Evolutionary conservation across 2,797 vertebrate genomes (phyloP).

Genomic region (Arremon aurantiirostris): DNA sequence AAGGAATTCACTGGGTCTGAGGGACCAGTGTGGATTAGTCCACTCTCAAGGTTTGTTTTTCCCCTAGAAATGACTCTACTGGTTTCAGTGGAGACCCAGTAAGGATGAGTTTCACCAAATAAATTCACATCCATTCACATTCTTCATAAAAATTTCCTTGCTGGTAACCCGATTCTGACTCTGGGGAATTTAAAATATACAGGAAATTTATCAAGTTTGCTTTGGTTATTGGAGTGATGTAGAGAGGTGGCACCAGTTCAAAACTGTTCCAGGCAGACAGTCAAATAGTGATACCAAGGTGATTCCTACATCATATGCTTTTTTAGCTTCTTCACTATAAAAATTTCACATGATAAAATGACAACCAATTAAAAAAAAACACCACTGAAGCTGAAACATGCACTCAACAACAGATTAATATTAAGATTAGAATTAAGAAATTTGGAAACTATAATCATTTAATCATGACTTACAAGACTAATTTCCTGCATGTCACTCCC

Average conservation of each 20-base stretch:
- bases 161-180: neutral
- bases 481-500: slow-evolving; percentile 78
- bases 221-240: neutral
- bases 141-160: neutral
- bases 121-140: neutral
- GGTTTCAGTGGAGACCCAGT: neutral
- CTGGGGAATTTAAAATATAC: neutral
- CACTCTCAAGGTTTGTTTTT: neutral
- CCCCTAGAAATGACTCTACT: neutral
- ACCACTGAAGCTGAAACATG: slow-evolving; percentile 40
- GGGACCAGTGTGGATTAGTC: neutral
- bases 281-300: neutral
- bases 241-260: neutral
- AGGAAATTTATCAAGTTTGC: neutral
- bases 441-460: slow-evolving; percentile 71
- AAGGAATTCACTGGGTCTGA: neutral
- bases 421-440: slow-evolving; percentile 72
- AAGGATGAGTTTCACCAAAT: neutral
- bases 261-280: neutral
- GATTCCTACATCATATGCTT: neutral
- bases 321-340: slow-evolving; percentile 5
- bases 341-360: slow-evolving; percentile 9
- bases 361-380: slow-evolving; percentile 30
- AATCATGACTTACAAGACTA: slow-evolving; percentile 75
- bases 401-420: slow-evolving; percentile 64